phyloP scores from a whole-genome alignment of 1,140 invertebrate species.

The Bombus superbus region DNA sequence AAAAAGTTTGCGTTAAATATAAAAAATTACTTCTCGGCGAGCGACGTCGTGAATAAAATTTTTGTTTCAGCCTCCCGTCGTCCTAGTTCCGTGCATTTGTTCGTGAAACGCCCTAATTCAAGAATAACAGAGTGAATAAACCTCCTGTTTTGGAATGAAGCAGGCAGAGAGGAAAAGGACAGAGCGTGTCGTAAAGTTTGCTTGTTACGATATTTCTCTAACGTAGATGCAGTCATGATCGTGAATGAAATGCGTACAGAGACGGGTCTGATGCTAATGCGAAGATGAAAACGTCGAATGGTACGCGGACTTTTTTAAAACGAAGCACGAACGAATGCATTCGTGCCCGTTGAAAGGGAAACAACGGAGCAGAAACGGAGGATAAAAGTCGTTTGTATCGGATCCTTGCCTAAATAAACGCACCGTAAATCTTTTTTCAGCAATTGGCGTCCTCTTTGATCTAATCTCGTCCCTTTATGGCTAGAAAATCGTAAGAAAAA shows the following conservation, averaged over 20 bases:
- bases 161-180: background rate
- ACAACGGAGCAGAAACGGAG: background rate
- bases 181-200: slow-evolving; percentile 33
- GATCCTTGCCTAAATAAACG: slow-evolving; percentile 3
- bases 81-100: slow-evolving; percentile 42
- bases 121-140: slow-evolving; percentile 42
- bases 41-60: slow-evolving; percentile 22
- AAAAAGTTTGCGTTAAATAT: background rate
- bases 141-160: background rate
- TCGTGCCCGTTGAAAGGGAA: background rate
- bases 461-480: no score
- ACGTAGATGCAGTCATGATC: background rate
- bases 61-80: slow-evolving; percentile 3
- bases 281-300: slow-evolving; percentile 2
- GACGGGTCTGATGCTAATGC: slow-evolving; percentile 1
- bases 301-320: background rate
- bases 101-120: slow-evolving; percentile 30
- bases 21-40: background rate
- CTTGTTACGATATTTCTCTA: slow-evolving; percentile 40
- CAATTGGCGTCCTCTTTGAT: no score
- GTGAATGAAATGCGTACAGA: slow-evolving; percentile 39
- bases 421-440: background rate
- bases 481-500: no score
- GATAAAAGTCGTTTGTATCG: background rate
- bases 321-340: background rate